phyloP scores from a whole-genome alignment of 2,888 invertebrate species.

The Acheta domesticus region DNA sequence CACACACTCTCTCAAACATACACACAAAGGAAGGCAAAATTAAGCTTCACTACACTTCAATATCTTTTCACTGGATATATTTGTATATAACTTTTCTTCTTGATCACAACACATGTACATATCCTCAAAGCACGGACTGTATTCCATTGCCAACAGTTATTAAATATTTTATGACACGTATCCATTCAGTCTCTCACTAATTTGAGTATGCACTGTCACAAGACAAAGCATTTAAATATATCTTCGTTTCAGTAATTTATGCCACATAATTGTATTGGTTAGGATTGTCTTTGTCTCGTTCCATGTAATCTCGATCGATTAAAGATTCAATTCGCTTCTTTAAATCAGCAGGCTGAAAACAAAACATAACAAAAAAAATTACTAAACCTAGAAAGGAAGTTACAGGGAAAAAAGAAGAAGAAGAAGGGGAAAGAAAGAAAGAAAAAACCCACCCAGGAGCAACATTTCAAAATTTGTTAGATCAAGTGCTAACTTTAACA shows the following conservation, averaged over 20 bases:
- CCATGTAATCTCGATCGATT: conserved; percentile 99
- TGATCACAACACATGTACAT: conserved; percentile 10
- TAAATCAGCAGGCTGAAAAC: conserved; percentile 85
- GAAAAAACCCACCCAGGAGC: too few species aligned
- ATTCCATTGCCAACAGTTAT: neutral
- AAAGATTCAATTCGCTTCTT: conserved; percentile 98
- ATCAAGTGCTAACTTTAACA: neutral
- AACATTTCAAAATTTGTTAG: neutral
- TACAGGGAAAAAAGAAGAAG: conserved; percentile 21
- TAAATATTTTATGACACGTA: neutral
- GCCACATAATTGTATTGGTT: conserved; percentile 99
- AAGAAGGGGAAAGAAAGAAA: too few species aligned
- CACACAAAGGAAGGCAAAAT: conserved; percentile 12
- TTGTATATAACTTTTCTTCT: conserved; percentile 9
- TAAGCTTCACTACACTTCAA: conserved; percentile 18
- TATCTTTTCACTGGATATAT: conserved; percentile 11
- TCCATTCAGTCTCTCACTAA: conserved; percentile 11
- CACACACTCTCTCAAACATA: neutral
- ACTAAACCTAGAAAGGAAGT: conserved; percentile 19
- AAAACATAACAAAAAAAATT: neutral
- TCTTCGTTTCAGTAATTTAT: conserved; percentile 52
- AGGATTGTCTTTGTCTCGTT: conserved; percentile 95
- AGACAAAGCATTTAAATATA: neutral
- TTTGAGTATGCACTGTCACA: neutral
- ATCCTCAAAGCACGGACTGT: neutral